phyloP scores from a whole-genome alignment of 2,888 invertebrate genomes.

The Habroteleia sp. region DNA sequence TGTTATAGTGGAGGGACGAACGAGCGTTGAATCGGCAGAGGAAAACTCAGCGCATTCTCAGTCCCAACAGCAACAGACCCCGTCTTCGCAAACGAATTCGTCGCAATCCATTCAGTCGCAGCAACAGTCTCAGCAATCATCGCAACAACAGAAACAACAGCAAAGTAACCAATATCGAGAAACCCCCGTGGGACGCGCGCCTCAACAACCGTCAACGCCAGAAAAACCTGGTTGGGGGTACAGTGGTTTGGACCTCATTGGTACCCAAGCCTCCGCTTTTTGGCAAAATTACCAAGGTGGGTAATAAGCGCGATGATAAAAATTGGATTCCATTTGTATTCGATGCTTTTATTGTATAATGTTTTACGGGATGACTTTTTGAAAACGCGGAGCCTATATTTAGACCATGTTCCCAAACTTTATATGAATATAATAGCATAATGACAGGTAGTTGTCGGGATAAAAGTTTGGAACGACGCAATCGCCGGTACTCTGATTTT shows the following conservation, averaged over 20 bases:
- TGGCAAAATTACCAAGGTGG: conserved; percentile 96
- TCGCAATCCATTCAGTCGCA: conserved; percentile 71
- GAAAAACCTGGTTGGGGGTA: conserved; percentile 86
- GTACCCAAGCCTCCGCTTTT: conserved; percentile 89
- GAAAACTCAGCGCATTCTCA: conserved; percentile 78
- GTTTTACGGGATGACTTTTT: conserved; percentile 13
- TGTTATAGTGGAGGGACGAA: conserved; percentile 75
- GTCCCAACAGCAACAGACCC: conserved; percentile 73
- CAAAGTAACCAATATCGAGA: conserved; percentile 81
- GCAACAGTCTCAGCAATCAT: conserved; percentile 70
- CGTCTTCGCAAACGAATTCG: conserved; percentile 74
- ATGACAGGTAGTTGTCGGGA: conserved; percentile 40
- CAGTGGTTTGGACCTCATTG: conserved; percentile 90
- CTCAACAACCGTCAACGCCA: conserved; percentile 79
- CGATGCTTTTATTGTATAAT: conserved; percentile 12
- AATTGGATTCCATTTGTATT: conserved; percentile 2
- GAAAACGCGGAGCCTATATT: conserved; percentile 23
- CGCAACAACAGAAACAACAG: conserved; percentile 77
- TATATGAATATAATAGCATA: conserved; percentile 45
- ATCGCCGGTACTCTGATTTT: conserved; percentile 56
- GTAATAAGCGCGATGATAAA: conserved; percentile 69
- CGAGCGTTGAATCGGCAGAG: conserved; percentile 76
- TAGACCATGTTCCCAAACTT: conserved; percentile 23
- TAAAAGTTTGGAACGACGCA: conserved; percentile 27
- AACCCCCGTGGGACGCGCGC: conserved; percentile 77